Base-by-base conservation (phyloP, 2,888 invertebrate species). In the Notodonta dromedarius region DNA sequence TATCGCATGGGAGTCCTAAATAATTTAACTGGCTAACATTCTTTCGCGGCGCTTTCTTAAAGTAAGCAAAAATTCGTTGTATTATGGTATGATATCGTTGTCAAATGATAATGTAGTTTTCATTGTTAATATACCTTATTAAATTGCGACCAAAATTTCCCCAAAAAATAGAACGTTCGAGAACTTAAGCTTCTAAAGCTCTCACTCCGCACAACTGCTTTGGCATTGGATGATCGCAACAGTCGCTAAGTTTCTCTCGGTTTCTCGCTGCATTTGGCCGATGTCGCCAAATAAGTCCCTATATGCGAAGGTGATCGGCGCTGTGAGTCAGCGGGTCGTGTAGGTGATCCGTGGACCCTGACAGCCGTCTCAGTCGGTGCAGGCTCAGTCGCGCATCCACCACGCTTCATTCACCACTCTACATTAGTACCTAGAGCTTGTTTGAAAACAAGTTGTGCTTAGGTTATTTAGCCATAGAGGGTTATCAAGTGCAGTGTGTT, bases 201-300 rank as follows among this genome's bases (percentile, higher is more conserved):
- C n/a, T 46, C 48, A 4, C 32, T 35, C 12, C 32, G 35, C 39
- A 39, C 39, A 32, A 13, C 11, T 24, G 40, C 4, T 71, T 67
- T 80, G 88, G 73, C 88, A 90, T 89, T 89, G 90, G 80, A 73
- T 74, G 78, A 74, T 78, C 74, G 74, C 24, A 79, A 74, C 71
- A 76, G 76, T 77, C 68, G 65, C 67, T 62, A 69, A 77, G 80
- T 80, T 84, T 83, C 83, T 84, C 82, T 24, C 77, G 74, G 65
- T 55, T 61, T 61, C 62, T 64, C 77, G 54, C 79, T 87, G 87
- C 85, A 87, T 86, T 85, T 83, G 81, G 82, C 74, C 83, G 88
- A 84, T 87, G 88, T 90, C 88, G 77, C 93, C 93, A 92, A 93
- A 93, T 93, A 93, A 85, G 93, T 92, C 89, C 89, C 87, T 88